phyloP scores from a whole-genome alignment of 2,797 vertebrate genomes.

The Schizopygopsis malacanthus region DNA sequence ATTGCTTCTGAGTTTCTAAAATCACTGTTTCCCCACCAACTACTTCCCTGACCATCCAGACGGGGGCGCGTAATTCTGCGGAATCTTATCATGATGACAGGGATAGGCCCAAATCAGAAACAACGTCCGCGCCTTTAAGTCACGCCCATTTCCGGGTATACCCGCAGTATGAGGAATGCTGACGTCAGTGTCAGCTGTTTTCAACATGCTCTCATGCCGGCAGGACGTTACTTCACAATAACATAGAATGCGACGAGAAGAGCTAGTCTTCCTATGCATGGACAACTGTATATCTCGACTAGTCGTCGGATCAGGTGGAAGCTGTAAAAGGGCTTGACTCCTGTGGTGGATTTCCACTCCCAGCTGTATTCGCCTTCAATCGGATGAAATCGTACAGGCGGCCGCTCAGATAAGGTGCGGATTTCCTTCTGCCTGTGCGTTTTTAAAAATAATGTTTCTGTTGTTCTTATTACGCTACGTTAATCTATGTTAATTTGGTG shows the following conservation, averaged over 20 bases:
- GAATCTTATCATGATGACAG: background rate
- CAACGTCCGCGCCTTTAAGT: background rate
- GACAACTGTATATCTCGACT: background rate
- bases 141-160: conserved; percentile 33
- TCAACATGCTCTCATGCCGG: conserved; percentile 29
- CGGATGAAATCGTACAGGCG: conserved; percentile 28
- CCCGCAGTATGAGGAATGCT: conserved; percentile 21
- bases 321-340: background rate
- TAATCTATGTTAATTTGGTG: background rate
- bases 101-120: conserved; percentile 9
- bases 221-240: conserved; percentile 7
- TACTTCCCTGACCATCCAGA: background rate
- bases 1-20: background rate
- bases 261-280: background rate
- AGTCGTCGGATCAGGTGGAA: background rate
- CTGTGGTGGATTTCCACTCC: conserved; percentile 38
- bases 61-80: background rate
- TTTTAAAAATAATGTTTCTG: background rate
- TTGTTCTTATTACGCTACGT: background rate
- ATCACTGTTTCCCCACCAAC: background rate
- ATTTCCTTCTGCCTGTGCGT: background rate
- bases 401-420: conserved; percentile 4
- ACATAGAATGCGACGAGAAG: background rate
- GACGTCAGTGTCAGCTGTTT: conserved; percentile 49
- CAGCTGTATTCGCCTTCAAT: conserved; percentile 16